These are phyloP conservation scores for Cygnus atratus DNA, from an alignment of 2,113 vertebrate species.

Conservation along the genomic window DNA sequence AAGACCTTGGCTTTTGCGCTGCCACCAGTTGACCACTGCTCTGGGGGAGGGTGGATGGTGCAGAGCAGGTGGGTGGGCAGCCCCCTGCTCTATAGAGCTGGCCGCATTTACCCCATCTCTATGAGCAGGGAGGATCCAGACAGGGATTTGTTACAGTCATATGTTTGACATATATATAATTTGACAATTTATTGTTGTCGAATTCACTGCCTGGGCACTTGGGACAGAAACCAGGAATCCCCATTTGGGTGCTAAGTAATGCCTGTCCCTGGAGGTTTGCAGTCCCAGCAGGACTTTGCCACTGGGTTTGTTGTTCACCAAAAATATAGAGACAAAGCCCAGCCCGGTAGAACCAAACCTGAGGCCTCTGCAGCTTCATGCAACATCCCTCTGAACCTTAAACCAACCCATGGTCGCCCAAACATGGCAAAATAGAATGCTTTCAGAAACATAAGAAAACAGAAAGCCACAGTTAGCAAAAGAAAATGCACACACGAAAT, in stretches of 20 bases:
- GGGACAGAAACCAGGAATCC: background rate
- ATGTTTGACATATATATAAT: too few species aligned
- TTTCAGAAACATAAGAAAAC: background rate
- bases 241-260: background rate
- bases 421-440: background rate
- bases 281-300: background rate
- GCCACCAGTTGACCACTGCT: background rate
- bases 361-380: background rate
- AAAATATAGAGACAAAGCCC: background rate
- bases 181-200: background rate
- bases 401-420: background rate
- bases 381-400: background rate
- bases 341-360: background rate
- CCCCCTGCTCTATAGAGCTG: background rate
- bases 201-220: background rate
- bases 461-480: background rate
- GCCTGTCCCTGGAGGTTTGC: background rate
- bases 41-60: background rate
- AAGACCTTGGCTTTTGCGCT: background rate
- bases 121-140: too few species aligned
- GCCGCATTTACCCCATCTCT: too few species aligned
- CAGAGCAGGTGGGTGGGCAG: background rate
- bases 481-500: rapidly evolving
- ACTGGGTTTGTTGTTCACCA: background rate
- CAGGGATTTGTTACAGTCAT: too few species aligned